Evolutionary conservation across 2,797 vertebrate genomes (phyloP), one percentile per base, ranked within the genome.

Genomic region (Phataginus tetradactyla): DNA sequence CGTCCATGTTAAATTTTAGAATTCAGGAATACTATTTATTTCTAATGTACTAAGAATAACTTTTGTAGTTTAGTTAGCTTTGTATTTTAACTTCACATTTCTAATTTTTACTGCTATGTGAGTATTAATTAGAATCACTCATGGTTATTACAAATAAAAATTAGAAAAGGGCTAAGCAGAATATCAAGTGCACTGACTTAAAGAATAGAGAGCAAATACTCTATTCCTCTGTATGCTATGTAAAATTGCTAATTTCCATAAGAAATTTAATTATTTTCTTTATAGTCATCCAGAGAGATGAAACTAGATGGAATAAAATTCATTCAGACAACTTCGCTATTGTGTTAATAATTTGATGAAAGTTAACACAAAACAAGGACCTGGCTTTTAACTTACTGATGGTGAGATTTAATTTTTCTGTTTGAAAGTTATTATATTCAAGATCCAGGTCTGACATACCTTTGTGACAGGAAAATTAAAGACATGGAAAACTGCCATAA

Each of bases 381-480:
- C 80, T 84, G 85, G 66, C 37, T 98, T 98, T 98, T 97, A 98
- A 97, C 63, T 86, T 97, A 97, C 95, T 98, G 97, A 96, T 91
- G 97, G 88, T 29, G 37, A 97, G 92, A 95, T 98, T 96, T 95
- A 96, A 86, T 97, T 98, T 92, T 97, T 95, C 74, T 97, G 34
- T 94, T 86, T 97, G 94, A 98, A 98, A 98, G 95, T 90, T 95
- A 96, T 98, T 96, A 95, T 93, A 98, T 98, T 97, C 90, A 97
- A 96, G 94, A 98, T 92, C 66, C 75, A 97, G 69, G 29, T 94
- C 96, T 96, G 96, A 95, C 78, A 97, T 96, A 98, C 88, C 61
- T 98, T 97, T 96, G 45, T 98, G 98, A 98, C 97, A 98, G 96
- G 98, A 98, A 98, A 98, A 98, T 98, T 98, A 98, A 98, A 98